phyloP scores from a whole-genome alignment of 2,113 vertebrate genomes.

The Microtus richardsoni region DNA sequence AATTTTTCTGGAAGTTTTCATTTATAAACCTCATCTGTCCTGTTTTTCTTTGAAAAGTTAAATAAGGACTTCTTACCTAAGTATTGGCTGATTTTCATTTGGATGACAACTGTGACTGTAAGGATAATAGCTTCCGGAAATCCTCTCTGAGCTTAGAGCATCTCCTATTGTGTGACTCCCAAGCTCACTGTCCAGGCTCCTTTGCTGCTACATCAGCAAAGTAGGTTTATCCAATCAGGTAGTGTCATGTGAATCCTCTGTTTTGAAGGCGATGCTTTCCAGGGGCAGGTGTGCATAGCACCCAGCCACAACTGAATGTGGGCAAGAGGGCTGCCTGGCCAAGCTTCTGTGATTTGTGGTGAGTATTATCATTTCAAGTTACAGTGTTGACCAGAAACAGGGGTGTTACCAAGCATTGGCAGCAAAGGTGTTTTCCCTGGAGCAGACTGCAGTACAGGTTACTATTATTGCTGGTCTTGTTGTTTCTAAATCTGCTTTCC shows the following conservation, averaged over 20 bases:
- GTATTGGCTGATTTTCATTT: neutral
- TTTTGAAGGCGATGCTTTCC: neutral
- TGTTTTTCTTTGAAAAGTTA: conserved; percentile 27
- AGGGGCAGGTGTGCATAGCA: neutral
- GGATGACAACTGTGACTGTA: neutral
- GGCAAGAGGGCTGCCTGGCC: neutral
- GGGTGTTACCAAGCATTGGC: conserved; percentile 29
- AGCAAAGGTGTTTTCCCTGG: conserved; percentile 48
- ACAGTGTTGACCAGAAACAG: neutral
- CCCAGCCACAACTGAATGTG: neutral
- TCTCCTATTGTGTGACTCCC: neutral
- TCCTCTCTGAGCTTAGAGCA: neutral
- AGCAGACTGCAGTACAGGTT: neutral
- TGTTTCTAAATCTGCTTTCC: neutral
- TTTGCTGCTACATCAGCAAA: neutral
- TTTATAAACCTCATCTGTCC: neutral
- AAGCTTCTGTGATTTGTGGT: neutral
- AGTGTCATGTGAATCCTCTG: neutral
- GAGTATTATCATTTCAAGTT: neutral
- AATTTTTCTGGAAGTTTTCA: conserved; percentile 34
- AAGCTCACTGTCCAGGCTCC: neutral
- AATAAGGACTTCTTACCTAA: neutral
- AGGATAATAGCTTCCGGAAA: neutral
- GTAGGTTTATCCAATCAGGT: neutral
- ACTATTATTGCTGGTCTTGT: conserved; percentile 48